Base-by-base conservation (phyloP, 2,797 vertebrate species). In the Vultur gryphus region DNA sequence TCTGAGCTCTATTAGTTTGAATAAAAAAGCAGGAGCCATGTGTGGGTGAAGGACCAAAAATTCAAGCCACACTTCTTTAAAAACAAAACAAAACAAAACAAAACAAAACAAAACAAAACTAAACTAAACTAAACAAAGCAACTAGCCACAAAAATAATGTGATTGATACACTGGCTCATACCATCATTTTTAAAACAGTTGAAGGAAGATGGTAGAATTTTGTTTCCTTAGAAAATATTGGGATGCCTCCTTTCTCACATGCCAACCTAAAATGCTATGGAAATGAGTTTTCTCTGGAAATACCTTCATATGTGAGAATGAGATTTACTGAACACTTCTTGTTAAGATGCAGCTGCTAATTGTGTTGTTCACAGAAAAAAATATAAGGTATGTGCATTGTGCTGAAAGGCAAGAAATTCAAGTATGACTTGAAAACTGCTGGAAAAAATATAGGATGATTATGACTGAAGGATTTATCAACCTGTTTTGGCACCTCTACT, bases 351-450 rank as follows among this genome's bases (percentile, higher is more conserved):
- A 93, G 86, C 76, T 70, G 70, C 70, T 97, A 97, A 97, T 96
- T 97, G 54, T 73, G 64, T 69, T 91, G 35, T 79, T 95, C 85
- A 84, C 81, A 92, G 79, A 72, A 92, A 87, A 51, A 78, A 89
- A 91, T 58, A 55, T 64, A 75, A 75, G 6, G 49, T 54, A 64
- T 87, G 71, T 85, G 75, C 94, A 94, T 90, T 95, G 70, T 17
- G 17, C 87, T 95, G 93, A 97, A 96, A 97, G 84, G 73, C 72
- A 97, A 62, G 70, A 94, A 80, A 95, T 77, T 92, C 84, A 97
- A 95, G 48, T 92, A 76, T 81, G 64, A 85, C 87, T 95, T 91
- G 59, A 95, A 97, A 97, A 96, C 73, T 69, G 7, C 82, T 59
- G 86, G 90, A 92, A 92, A 95, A 97, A 91, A 92, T 90, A 64